These are phyloP conservation scores for Ostrea edulis DNA, from an alignment of 1,140 invertebrate genomes.

Conservation along the genomic window DNA sequence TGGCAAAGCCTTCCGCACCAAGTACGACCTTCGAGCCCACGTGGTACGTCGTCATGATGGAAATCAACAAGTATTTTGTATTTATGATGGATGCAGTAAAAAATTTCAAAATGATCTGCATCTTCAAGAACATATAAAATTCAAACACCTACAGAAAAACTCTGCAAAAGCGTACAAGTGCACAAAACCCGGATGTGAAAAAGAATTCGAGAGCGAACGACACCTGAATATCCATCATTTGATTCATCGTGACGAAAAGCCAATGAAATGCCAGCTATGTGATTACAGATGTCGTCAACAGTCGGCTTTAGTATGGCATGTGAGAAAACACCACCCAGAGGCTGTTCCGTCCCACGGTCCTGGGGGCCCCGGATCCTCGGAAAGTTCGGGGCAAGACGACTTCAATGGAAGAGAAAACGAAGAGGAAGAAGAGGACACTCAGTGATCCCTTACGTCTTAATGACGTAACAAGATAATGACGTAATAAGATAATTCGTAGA, in stretches of 20 bases:
- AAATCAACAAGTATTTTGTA: constrained; percentile 59
- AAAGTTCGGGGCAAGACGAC: neutral
- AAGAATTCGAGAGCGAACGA: constrained; percentile 68
- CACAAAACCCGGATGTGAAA: constrained; percentile 68
- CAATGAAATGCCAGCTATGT: constrained; percentile 87
- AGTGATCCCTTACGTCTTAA: neutral
- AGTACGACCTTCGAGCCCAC: constrained; percentile 58
- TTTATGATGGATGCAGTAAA: constrained; percentile 66
- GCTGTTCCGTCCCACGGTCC: constrained; percentile 36
- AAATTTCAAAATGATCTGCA: constrained; percentile 64
- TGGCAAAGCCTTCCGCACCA: constrained; percentile 55
- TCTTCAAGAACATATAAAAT: constrained; percentile 67
- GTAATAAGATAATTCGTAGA: neutral
- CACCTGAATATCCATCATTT: constrained; percentile 88
- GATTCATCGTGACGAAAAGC: constrained; percentile 90
- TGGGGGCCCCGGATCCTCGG: neutral
- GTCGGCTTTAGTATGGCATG: constrained; percentile 74
- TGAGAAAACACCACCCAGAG: constrained; percentile 76
- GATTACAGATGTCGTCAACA: constrained; percentile 75
- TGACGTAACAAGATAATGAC: too few relatives aligned
- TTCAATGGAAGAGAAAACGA: neutral
- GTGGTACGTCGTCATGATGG: constrained; percentile 57
- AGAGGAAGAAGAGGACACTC: neutral
- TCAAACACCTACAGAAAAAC: constrained; percentile 63
- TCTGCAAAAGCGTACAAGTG: constrained; percentile 65